A percentile compares a stretch with the other conserved stretches of the same genome.
phyloP scores from a whole-genome alignment of 2,888 invertebrate genomes.

The Tribolium freemani region DNA sequence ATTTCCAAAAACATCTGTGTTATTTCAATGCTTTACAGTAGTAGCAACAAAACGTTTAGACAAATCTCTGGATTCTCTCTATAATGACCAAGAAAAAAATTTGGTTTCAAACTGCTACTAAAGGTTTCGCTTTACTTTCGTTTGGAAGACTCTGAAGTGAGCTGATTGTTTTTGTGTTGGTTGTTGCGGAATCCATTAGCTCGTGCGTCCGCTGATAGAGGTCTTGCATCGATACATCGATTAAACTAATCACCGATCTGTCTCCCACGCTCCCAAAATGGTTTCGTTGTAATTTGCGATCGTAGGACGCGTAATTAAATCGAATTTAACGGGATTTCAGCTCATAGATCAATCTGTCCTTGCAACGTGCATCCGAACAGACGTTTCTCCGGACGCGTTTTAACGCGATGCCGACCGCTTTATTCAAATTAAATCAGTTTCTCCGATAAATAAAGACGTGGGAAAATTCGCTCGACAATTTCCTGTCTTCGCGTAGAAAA shows the following conservation, averaged over 20 bases:
- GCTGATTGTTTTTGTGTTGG: not conserved
- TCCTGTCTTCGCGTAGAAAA: conserved; percentile 12
- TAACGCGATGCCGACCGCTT: conserved; percentile 3
- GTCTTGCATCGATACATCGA: conserved; percentile 19
- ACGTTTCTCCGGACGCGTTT: not conserved
- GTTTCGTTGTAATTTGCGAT: conserved; percentile 29
- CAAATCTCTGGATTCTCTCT: too few species aligned
- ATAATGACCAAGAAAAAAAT: too few species aligned
- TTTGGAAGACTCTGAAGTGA: not conserved
- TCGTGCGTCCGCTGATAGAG: conserved; percentile 4
- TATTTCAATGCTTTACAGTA: too few species aligned
- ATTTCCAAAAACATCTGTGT: too few species aligned
- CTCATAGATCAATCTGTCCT: conserved; percentile 25
- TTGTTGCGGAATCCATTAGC: not conserved
- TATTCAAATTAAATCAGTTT: conserved; percentile 18
- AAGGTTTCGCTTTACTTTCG: too few species aligned
- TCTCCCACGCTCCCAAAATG: conserved; percentile 31
- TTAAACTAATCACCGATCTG: conserved; percentile 24
- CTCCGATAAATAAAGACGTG: conserved; percentile 13
- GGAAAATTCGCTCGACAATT: conserved; percentile 24
- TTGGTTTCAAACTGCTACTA: too few species aligned
- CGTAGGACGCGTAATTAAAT: conserved; percentile 32
- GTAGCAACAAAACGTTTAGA: too few species aligned
- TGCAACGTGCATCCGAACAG: not conserved
- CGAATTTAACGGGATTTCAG: conserved; percentile 32